Percentiles rank a stretch among this genome's conserved stretches.
Conservation (phyloP, 2,113 vertebrate species). For the Ochotona princeps region DNA sequence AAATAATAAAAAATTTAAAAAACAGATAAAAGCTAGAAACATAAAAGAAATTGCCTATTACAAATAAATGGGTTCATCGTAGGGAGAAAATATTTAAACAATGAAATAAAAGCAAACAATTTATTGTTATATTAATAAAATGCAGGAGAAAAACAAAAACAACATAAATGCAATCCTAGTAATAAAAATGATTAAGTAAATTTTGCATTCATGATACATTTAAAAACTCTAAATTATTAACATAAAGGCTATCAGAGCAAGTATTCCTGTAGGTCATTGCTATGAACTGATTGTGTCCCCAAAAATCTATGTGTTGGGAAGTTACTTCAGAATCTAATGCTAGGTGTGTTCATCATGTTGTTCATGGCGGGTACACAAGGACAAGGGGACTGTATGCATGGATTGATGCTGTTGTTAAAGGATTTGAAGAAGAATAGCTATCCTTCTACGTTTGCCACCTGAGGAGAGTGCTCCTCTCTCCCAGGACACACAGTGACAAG, state of each 20-base stretch:
- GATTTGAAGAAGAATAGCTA: too few relatives aligned
- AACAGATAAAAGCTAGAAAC: not conserved
- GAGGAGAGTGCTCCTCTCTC: too few relatives aligned
- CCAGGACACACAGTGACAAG: too few relatives aligned
- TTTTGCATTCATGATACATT: not conserved
- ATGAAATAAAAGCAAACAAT: not conserved
- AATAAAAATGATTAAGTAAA: not conserved
- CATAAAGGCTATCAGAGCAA: not conserved
- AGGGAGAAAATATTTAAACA: not conserved
- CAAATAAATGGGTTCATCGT: not conserved
- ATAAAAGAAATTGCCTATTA: not conserved
- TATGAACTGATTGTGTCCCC: not conserved
- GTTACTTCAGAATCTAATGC: too few relatives aligned
- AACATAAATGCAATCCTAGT: accelerated
- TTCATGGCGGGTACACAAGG: too few relatives aligned
- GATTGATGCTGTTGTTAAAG: too few relatives aligned
- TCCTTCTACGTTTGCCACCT: too few relatives aligned
- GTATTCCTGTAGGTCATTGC: not conserved
- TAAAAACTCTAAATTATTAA: not conserved
- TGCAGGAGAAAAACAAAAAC: not conserved
- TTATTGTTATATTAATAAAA: not conserved
- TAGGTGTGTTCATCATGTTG: too few relatives aligned
- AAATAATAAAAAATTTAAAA: not conserved
- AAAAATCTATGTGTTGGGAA: not conserved
- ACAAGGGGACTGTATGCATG: too few relatives aligned